phyloP scores from a whole-genome alignment of 2,797 vertebrate species.

The Eurystomus glaucurus region DNA sequence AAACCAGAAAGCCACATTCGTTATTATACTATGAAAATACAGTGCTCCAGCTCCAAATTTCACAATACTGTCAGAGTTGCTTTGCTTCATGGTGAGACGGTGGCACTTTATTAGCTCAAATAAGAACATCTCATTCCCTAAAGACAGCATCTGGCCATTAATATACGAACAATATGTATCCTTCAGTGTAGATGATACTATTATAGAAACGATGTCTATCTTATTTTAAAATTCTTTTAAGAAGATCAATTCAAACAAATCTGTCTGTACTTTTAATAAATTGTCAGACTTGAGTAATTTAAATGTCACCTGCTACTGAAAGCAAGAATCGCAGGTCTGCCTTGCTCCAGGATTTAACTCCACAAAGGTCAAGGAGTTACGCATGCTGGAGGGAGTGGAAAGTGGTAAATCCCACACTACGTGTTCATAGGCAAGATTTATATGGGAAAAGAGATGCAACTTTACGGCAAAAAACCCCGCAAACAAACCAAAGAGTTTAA shows the following conservation, averaged over 20 bases:
- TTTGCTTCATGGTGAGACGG: slow-evolving; percentile 60
- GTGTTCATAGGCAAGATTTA: not conserved
- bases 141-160: slow-evolving; percentile 83
- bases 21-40: slow-evolving; percentile 81
- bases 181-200: not conserved
- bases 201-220: not conserved
- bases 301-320: slow-evolving; percentile 55
- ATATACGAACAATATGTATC: slow-evolving; percentile 25
- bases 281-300: not conserved
- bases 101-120: slow-evolving; percentile 64
- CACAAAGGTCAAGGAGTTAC: slow-evolving; percentile 5
- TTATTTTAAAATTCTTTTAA: slow-evolving; percentile 12
- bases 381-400: slow-evolving; percentile 66
- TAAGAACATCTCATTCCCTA: slow-evolving; percentile 80
- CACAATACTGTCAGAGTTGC: slow-evolving; percentile 47
- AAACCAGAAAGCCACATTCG: slow-evolving; percentile 84
- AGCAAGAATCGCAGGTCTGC: slow-evolving; percentile 22
- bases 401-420: slow-evolving; percentile 4
- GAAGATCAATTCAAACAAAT: slow-evolving; percentile 60
- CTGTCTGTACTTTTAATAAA: slow-evolving; percentile 52
- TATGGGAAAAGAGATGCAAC: slow-evolving; percentile 55
- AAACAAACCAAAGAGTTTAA: slow-evolving; percentile 68
- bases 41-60: slow-evolving; percentile 86
- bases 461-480: slow-evolving; percentile 59
- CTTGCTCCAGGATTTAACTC: slow-evolving; percentile 74